These are phyloP conservation scores for Myotis findleyi DNA, from an alignment of 2,797 vertebrate species.

Conservation along the genomic window DNA sequence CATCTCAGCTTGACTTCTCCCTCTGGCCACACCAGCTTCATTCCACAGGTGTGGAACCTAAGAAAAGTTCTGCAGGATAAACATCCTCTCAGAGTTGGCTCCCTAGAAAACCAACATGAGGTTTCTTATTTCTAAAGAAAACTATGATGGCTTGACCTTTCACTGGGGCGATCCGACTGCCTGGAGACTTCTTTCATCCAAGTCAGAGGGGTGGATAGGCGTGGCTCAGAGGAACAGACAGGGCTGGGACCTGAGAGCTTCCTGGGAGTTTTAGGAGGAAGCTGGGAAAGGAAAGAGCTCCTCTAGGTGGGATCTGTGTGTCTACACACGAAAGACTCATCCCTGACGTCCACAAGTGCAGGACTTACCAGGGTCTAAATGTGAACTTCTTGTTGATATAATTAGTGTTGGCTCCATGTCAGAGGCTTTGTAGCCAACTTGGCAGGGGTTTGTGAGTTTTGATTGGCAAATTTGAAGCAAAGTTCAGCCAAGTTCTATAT, in stretches of 20 bases:
- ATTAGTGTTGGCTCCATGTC: constrained; percentile 86
- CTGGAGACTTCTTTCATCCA: constrained; percentile 88
- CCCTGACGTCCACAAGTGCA: constrained; percentile 84
- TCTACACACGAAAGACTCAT: constrained; percentile 78
- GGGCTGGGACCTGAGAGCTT: constrained; percentile 93
- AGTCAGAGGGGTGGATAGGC: constrained; percentile 87
- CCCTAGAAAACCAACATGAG: not conserved
- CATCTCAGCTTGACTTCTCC: not conserved
- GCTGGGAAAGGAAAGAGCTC: constrained; percentile 91
- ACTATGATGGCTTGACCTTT: constrained; percentile 83
- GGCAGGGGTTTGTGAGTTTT: constrained; percentile 84
- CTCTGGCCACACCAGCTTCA: not conserved
- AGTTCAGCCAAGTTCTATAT: constrained; percentile 89
- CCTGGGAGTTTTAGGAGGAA: constrained; percentile 95
- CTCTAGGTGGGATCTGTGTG: constrained; percentile 84
- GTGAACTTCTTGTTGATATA: constrained; percentile 94
- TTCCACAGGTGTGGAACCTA: not conserved
- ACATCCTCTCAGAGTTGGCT: not conserved
- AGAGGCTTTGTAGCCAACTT: constrained; percentile 85
- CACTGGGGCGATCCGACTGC: constrained; percentile 80
- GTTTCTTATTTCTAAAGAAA: constrained; percentile 67
- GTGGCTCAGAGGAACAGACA: constrained; percentile 86
- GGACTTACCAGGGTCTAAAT: constrained; percentile 88
- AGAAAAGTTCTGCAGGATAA: accelerated
- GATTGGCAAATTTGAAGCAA: constrained; percentile 87